A percentile compares a stretch with the other conserved stretches of the same genome.
Evolutionary conservation across 2,888 invertebrate genomes (phyloP).

Genomic region (Eucriotettix oculatus): DNA sequence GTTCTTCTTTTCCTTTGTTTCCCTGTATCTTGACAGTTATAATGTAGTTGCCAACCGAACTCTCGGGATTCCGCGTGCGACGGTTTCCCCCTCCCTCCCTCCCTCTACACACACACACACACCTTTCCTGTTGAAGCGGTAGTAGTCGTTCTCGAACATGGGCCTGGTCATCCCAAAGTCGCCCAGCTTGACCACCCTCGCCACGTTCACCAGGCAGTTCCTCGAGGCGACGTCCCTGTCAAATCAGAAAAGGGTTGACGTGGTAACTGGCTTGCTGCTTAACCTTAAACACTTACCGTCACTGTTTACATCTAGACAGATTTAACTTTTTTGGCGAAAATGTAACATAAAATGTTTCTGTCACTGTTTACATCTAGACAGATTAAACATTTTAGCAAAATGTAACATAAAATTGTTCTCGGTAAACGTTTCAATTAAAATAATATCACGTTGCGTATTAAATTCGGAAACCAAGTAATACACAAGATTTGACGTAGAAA

Average conservation of each 20-base stretch:
- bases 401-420: no score
- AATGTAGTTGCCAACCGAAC: no score
- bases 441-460: no score
- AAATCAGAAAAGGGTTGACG: slow-evolving; percentile 7
- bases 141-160: slow-evolving; percentile 77
- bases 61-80: no score
- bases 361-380: neutral
- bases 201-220: slow-evolving; percentile 64
- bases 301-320: no score
- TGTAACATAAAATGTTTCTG: neutral
- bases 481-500: no score
- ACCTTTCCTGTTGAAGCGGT: slow-evolving; percentile 72
- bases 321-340: neutral
- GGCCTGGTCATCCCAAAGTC: slow-evolving; percentile 89
- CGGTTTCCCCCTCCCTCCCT: no score
- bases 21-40: no score
- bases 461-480: no score
- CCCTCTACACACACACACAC: no score
- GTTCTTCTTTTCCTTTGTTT: no score
- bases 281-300: neutral
- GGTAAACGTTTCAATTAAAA: no score
- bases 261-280: neutral
- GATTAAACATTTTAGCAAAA: neutral
- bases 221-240: slow-evolving; percentile 61
- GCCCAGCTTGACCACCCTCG: slow-evolving; percentile 52